Conservation (phyloP, 2,888 invertebrate genomes). For the Apodemia mormo region DNA sequence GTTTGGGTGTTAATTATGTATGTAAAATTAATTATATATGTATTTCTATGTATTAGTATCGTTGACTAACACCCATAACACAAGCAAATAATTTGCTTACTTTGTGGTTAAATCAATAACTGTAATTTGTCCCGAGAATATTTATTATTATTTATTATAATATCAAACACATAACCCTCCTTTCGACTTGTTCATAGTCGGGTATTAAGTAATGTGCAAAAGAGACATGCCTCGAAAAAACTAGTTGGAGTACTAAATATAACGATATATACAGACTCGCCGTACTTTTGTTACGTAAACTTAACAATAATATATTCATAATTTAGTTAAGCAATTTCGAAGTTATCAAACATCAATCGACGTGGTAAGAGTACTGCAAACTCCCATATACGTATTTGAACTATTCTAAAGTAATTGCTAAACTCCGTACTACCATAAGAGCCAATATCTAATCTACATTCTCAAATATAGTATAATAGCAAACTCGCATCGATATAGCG, state of each 20-base stretch:
- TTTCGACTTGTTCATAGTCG: too few relatives aligned
- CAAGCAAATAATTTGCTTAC: too few relatives aligned
- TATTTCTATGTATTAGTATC: too few relatives aligned
- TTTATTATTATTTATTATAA: too few relatives aligned
- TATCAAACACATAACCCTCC: too few relatives aligned
- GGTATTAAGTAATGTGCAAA: too few relatives aligned
- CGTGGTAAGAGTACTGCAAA: slow-evolving; percentile 57
- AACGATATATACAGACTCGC: not conserved
- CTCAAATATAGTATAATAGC: slow-evolving; percentile 65
- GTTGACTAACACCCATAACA: too few relatives aligned
- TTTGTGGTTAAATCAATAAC: too few relatives aligned
- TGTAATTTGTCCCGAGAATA: too few relatives aligned
- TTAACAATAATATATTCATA: not conserved
- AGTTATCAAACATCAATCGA: slow-evolving; percentile 22
- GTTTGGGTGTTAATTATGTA: too few relatives aligned
- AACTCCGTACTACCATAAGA: slow-evolving; percentile 58
- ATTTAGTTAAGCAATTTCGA: not conserved
- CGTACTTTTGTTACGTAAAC: not conserved
- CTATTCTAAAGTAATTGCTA: slow-evolving; percentile 74
- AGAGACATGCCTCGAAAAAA: not conserved
- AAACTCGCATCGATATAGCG: slow-evolving; percentile 46
- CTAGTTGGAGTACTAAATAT: not conserved
- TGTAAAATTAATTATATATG: too few relatives aligned
- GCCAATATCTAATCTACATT: slow-evolving; percentile 76
- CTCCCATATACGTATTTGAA: slow-evolving; percentile 57